Evolutionary conservation across 2,888 invertebrate genomes (phyloP).

Genomic region (Oxycera nigricornis): DNA sequence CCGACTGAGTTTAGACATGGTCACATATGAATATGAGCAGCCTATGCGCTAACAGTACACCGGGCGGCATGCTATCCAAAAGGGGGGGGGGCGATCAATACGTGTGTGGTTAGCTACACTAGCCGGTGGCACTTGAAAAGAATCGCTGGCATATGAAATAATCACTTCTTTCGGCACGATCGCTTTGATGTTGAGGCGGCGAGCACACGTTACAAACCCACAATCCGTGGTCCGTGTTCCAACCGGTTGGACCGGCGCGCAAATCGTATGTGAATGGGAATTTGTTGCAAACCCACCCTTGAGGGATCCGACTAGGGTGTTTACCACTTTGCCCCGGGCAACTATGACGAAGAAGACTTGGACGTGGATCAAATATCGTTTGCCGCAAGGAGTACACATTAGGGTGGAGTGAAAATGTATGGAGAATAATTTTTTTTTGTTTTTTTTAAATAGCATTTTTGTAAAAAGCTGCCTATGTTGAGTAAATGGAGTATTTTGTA

Average conservation of each 20-base stretch:
- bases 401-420: too few relatives aligned
- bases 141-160: background rate
- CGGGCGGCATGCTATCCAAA: slow-evolving; percentile 12
- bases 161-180: slow-evolving; percentile 22
- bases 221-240: background rate
- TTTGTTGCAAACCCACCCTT: background rate
- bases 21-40: background rate
- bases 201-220: background rate
- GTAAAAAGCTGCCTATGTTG: too few relatives aligned
- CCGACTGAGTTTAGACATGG: background rate
- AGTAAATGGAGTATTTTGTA: too few relatives aligned
- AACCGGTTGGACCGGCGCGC: background rate
- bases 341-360: too few relatives aligned
- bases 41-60: background rate
- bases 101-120: slow-evolving; percentile 27
- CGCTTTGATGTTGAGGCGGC: slow-evolving; percentile 17
- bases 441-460: too few relatives aligned
- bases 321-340: background rate
- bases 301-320: background rate
- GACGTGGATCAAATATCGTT: too few relatives aligned
- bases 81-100: background rate
- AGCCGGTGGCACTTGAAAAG: slow-evolving; percentile 28
- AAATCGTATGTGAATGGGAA: background rate
- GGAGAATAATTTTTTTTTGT: too few relatives aligned
- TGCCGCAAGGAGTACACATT: too few relatives aligned